Evolutionary conservation across 2,797 vertebrate species (phyloP).

Genomic region (Zalophus californianus): DNA sequence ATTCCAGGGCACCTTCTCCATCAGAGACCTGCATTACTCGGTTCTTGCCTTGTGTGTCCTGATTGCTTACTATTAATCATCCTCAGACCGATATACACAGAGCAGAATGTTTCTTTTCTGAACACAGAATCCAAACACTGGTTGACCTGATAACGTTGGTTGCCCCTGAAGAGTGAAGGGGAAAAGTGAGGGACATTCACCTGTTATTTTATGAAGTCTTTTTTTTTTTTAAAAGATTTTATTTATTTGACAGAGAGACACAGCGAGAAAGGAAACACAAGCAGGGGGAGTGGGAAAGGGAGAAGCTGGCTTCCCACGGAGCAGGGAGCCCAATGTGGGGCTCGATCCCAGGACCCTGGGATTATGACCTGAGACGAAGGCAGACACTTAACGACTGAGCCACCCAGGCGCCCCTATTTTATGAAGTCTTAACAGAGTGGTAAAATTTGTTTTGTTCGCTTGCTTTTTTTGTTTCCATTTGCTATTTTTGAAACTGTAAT

Average conservation of each 20-base stretch:
- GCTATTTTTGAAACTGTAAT: conserved; percentile 35
- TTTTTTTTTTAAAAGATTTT: no score
- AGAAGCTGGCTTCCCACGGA: no score
- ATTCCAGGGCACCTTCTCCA: not conserved
- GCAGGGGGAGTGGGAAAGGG: no score
- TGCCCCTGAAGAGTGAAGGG: not conserved
- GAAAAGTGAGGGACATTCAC: not conserved
- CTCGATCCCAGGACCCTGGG: no score
- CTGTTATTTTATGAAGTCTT: not conserved
- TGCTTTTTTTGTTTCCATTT: not conserved
- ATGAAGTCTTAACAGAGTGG: not conserved
- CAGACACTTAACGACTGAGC: no score
- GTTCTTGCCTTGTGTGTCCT: not conserved
- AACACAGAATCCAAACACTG: not conserved
- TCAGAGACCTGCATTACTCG: not conserved
- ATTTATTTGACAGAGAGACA: no score
- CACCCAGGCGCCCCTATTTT: not conserved
- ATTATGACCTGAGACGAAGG: no score
- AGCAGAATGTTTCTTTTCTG: not conserved
- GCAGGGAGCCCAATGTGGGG: no score
- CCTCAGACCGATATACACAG: not conserved
- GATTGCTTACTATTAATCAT: not conserved
- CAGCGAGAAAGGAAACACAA: no score
- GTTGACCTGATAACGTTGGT: not conserved
- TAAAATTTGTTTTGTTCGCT: not conserved